Base-by-base conservation (phyloP, 2,888 invertebrate species). In the Diloba caeruleocephala region DNA sequence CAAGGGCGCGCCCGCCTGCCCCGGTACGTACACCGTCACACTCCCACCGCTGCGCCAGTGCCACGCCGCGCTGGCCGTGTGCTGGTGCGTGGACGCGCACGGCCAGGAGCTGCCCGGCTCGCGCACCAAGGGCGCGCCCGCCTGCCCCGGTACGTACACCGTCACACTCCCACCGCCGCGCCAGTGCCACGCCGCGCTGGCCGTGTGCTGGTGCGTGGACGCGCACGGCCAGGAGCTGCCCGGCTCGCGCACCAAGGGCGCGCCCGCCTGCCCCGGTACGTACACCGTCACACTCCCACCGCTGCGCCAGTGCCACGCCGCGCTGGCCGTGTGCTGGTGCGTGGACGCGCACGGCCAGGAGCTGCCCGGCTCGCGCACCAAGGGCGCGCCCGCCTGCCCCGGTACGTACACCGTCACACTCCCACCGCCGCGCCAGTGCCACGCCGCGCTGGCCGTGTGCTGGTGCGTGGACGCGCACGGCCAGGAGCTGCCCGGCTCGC, bases 391-490 rank as follows among this genome's bases (percentile, higher is more conserved):
- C 92, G 64, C 62, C 29, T 66, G 71, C 42, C 61, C 71, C n/a
- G n/a, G n/a, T n/a, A n/a, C n/a, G n/a, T n/a, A n/a, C n/a, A n/a
- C n/a, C n/a, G n/a, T n/a, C n/a, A n/a, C n/a, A n/a, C n/a, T n/a
- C n/a, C n/a, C n/a, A n/a, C 95, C 96, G 69, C 95, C 97, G 76
- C 96, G 96, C 59, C 98, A 98, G 90, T 98, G 98, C 88, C 97
- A 98, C 92, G 95, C 95, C 69, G 96, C 97, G 60, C 96, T 97
- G 42, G 97, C 96, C 56, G 96, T 97, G 85, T 98, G 98, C 92
- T 98, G 98, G 98, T 98, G 98, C 93, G 98, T 98, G 70, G 98
- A 98, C 93, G 96, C 97, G 85, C 98, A 98, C 90, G 98, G 98
- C 46, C 97, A 97, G 34, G 98, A 98, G 92, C 96, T 96, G 79